phyloP scores from a whole-genome alignment of 2,113 vertebrate species.

The Mohoua ochrocephala region DNA sequence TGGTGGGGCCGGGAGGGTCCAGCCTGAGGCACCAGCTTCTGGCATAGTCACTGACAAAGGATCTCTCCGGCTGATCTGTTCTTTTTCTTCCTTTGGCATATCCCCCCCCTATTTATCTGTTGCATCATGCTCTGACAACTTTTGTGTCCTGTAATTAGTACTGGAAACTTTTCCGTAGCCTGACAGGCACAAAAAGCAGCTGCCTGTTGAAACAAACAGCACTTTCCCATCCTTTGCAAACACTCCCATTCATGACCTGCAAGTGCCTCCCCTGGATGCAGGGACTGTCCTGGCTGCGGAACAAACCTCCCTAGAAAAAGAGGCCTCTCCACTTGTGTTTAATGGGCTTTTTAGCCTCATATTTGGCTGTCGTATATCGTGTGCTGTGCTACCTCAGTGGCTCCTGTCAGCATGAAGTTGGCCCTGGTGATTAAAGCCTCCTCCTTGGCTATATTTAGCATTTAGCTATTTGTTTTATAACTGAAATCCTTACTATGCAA shows the following conservation, averaged over 20 bases:
- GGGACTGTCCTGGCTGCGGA: not conserved
- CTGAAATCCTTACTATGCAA: not conserved
- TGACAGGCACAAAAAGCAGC: not conserved
- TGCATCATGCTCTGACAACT: constrained; percentile 14
- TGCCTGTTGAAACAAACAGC: not conserved
- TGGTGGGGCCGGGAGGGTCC: not conserved
- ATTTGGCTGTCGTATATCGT: not conserved
- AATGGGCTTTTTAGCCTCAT: not conserved
- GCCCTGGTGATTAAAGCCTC: not conserved
- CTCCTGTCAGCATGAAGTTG: not conserved
- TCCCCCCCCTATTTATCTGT: not conserved
- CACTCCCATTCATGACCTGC: not conserved
- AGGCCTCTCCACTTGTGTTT: not conserved
- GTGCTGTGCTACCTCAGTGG: not conserved
- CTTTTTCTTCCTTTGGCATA: not conserved
- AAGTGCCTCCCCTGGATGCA: not conserved
- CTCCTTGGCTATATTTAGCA: not conserved
- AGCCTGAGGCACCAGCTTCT: not conserved
- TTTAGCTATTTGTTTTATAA: not conserved
- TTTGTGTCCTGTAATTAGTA: not conserved
- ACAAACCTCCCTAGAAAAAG: not conserved
- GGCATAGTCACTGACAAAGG: not conserved
- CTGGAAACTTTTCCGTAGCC: not conserved
- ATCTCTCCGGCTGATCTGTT: not conserved
- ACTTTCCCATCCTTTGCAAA: not conserved